Conservation (phyloP, 2,888 invertebrate genomes). For the Cephonodes hylas region DNA sequence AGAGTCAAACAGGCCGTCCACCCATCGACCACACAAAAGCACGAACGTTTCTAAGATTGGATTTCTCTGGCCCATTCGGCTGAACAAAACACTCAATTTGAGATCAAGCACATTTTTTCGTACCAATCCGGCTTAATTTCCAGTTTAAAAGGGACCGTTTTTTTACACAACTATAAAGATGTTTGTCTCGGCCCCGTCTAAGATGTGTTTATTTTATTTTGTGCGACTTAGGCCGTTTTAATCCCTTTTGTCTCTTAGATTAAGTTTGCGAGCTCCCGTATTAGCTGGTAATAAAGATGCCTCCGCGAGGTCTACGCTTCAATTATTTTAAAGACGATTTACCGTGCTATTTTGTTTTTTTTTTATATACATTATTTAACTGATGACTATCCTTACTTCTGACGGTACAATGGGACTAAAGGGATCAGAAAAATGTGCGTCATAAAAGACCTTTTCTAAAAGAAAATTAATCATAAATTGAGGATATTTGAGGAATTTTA, state of each 20-base stretch:
- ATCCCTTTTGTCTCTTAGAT: not conserved
- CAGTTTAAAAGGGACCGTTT: conserved; percentile 11
- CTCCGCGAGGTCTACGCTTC: not conserved
- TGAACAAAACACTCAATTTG: conserved; percentile 63
- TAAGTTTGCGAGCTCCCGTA: not conserved
- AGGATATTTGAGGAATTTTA: too few relatives aligned
- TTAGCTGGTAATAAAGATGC: not conserved
- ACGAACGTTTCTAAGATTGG: conserved; percentile 36
- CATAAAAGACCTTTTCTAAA: too few relatives aligned
- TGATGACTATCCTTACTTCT: too few relatives aligned
- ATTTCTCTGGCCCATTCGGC: conserved; percentile 38
- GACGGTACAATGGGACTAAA: too few relatives aligned
- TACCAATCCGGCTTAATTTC: conserved; percentile 30
- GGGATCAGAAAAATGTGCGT: too few relatives aligned
- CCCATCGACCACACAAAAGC: conserved; percentile 28
- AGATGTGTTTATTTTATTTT: conserved; percentile 6
- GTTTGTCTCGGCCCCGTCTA: not conserved
- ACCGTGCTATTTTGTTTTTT: not conserved
- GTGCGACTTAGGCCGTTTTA: not conserved
- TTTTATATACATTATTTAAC: too few relatives aligned
- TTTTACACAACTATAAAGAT: not conserved
- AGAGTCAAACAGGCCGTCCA: not conserved
- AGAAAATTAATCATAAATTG: too few relatives aligned
- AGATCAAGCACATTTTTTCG: conserved; percentile 51
- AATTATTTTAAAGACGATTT: not conserved